Conservation (phyloP, 2,113 vertebrate species). For the Shinisaurus crocodilurus region DNA sequence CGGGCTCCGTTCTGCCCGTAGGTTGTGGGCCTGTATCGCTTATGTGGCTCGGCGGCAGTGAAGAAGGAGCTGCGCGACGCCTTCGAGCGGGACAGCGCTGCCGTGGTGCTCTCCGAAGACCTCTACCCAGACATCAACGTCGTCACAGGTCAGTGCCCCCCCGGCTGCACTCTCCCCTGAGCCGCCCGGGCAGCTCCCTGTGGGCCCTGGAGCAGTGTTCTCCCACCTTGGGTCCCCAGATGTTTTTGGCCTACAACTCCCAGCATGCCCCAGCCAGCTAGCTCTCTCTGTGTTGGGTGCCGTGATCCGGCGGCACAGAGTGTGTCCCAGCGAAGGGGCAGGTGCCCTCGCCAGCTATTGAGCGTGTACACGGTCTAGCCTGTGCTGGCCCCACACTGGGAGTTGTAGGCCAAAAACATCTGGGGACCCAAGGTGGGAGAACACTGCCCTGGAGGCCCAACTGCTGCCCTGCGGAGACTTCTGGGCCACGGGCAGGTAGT, state of each 20-base stretch:
- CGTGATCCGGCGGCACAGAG: no score
- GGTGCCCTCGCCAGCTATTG: no score
- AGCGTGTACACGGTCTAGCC: no score
- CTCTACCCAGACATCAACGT: slow-evolving; percentile 92
- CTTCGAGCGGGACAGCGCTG: slow-evolving; percentile 86
- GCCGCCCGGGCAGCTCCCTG: background rate
- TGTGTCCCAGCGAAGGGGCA: no score
- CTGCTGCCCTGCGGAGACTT: background rate
- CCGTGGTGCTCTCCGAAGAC: slow-evolving; percentile 83
- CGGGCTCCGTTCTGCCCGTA: slow-evolving; percentile 43
- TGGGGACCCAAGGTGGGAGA: no score
- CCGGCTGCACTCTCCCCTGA: background rate
- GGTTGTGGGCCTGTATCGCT: slow-evolving; percentile 91
- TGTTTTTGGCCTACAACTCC: no score
- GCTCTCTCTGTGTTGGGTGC: no score
- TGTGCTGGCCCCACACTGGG: no score
- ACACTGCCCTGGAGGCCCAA: no score
- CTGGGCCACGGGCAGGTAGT: background rate
- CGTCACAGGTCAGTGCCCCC: slow-evolving; percentile 80
- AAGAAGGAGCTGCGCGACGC: slow-evolving; percentile 91
- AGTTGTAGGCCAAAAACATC: no score
- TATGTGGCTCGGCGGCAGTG: slow-evolving; percentile 88
- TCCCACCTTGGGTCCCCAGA: no score
- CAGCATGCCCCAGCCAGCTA: no score
- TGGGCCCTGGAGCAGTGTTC: background rate